phyloP scores from a whole-genome alignment of 1,140 invertebrate genomes.

The Capitella teleta region DNA sequence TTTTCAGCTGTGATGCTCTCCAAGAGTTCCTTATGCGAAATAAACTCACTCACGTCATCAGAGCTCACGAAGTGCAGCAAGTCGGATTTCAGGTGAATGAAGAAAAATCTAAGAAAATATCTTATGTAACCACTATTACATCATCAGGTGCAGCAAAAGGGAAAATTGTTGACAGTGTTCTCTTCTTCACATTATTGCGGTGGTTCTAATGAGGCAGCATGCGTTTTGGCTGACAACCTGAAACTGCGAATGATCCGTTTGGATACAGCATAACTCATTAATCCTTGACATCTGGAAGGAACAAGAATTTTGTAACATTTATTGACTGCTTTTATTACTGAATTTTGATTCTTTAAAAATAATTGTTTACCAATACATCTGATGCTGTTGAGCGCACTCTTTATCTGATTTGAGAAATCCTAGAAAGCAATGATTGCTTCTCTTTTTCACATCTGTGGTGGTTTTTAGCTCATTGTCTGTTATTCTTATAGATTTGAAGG shows the following conservation, averaged over 20 bases:
- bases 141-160: conserved; percentile 51
- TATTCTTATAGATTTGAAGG: no score
- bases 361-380: no score
- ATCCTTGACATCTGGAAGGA: background rate
- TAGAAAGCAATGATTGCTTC: no score
- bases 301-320: background rate
- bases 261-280: conserved; percentile 46
- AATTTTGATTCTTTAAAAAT: no score
- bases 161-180: conserved; percentile 56
- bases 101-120: background rate
- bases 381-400: no score
- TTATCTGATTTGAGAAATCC: no score
- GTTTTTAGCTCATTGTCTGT: no score
- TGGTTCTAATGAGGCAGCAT: conserved; percentile 55
- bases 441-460: no score
- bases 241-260: conserved; percentile 49
- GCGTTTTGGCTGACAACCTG: conserved; percentile 49
- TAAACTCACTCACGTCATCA: conserved; percentile 54
- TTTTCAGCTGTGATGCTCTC: conserved; percentile 57
- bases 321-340: no score
- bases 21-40: conserved; percentile 54
- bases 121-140: background rate
- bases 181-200: conserved; percentile 58
- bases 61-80: conserved; percentile 62
- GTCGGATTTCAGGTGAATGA: conserved; percentile 54